phyloP scores from a whole-genome alignment of 2,797 vertebrate species.

The Pangasius krempfi region DNA sequence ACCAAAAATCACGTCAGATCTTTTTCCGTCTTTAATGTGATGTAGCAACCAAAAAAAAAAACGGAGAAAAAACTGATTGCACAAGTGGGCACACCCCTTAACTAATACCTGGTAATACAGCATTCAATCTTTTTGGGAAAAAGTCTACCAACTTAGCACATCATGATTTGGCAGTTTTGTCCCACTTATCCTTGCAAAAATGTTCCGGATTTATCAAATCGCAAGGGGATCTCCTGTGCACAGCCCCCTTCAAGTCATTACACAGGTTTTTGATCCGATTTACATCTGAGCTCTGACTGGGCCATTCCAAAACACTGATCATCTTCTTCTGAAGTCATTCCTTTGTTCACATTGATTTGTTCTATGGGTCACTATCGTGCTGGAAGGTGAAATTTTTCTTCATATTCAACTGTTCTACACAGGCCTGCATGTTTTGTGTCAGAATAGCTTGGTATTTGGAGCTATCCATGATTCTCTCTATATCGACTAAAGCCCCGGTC shows the following conservation, averaged over 20 bases:
- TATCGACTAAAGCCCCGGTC: neutral
- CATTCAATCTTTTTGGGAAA: neutral
- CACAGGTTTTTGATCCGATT: neutral
- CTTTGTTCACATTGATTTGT: neutral
- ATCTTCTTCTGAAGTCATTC: neutral
- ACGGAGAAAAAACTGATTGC: neutral
- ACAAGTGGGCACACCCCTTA: neutral
- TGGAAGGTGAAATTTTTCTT: neutral
- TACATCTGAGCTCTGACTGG: neutral
- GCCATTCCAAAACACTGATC: neutral
- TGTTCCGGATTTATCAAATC: neutral
- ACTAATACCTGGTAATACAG: neutral
- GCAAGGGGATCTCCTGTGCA: neutral
- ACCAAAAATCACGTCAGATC: neutral
- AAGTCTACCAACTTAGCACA: too few relatives aligned
- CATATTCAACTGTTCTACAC: neutral
- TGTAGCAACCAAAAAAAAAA: neutral
- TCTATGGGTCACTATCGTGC: neutral
- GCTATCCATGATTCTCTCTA: neutral
- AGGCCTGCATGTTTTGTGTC: neutral
- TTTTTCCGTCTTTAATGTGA: neutral
- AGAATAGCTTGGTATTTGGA: neutral
- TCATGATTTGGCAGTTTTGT: neutral
- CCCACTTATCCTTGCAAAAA: neutral
- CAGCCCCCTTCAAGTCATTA: neutral